Conservation (phyloP, 2,797 vertebrate genomes). For the Neomorphus geoffroyi region DNA sequence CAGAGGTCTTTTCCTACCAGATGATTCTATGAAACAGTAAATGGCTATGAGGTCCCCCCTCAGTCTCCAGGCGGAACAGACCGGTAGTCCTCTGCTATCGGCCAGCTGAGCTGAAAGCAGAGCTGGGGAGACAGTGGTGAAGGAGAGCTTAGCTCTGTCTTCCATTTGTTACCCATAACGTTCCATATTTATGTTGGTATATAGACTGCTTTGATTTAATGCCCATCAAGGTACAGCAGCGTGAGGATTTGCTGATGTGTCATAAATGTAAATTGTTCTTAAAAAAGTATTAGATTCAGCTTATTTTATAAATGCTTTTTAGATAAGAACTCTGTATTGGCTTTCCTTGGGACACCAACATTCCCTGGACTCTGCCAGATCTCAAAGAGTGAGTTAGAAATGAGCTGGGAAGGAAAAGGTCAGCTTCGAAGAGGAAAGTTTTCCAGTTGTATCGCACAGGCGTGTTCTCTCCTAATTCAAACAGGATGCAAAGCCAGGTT, state of each 20-base stretch:
- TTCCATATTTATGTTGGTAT: neutral
- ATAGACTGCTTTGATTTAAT: neutral
- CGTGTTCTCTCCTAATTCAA: neutral
- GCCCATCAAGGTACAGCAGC: neutral
- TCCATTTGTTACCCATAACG: neutral
- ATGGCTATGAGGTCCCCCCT: too few relatives aligned
- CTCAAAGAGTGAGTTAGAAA: neutral
- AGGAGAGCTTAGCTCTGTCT: fast-evolving
- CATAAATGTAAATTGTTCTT: neutral
- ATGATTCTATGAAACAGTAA: too few relatives aligned
- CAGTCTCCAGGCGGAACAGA: too few relatives aligned
- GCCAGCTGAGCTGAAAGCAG: neutral
- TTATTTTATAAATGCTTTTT: neutral
- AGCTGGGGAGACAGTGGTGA: neutral
- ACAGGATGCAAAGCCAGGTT: neutral
- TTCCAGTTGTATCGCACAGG: neutral
- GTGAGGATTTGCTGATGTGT: neutral
- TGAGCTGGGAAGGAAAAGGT: neutral
- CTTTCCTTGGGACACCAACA: neutral
- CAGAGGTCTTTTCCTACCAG: too few relatives aligned
- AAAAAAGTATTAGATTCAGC: neutral
- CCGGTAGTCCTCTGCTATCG: too few relatives aligned
- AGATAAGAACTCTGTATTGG: fast-evolving
- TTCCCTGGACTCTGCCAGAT: neutral
- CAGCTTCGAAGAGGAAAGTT: neutral